Percentiles rank a stretch among this genome's conserved stretches.
Evolutionary conservation across 2,797 vertebrate genomes (phyloP).

Genomic region (Gephyroberyx darwinii): DNA sequence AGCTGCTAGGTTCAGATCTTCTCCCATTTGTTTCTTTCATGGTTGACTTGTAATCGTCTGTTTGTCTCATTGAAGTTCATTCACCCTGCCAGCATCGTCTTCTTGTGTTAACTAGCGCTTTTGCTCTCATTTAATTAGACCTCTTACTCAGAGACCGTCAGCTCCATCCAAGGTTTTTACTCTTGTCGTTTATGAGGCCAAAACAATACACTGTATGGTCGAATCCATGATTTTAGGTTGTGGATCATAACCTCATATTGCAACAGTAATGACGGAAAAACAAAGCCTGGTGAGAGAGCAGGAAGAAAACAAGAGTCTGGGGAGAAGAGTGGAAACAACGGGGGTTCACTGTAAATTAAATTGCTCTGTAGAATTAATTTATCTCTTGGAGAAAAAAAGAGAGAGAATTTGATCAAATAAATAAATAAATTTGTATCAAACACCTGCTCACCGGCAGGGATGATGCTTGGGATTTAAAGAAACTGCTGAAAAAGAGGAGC

Average conservation of each 20-base stretch:
- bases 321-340: conserved; percentile 3
- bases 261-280: neutral
- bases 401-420: conserved; percentile 32
- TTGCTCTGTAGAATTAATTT: conserved; percentile 34
- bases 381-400: neutral
- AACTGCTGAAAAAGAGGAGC: conserved; percentile 11
- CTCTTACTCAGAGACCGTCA: neutral
- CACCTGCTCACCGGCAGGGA: neutral
- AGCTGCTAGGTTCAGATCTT: neutral
- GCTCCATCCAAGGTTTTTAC: neutral
- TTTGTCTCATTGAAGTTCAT: neutral
- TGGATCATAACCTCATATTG: neutral
- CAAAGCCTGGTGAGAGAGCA: neutral
- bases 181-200: neutral
- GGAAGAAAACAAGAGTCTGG: neutral
- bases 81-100: neutral
- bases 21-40: neutral
- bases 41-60: neutral
- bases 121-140: neutral
- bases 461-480: conserved; percentile 16
- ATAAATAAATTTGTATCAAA: conserved; percentile 13
- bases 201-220: neutral
- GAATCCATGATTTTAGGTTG: neutral
- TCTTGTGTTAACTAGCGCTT: neutral
- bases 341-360: conserved; percentile 23